Conservation (phyloP, 2,113 vertebrate species). For the Pimephales promelas region DNA sequence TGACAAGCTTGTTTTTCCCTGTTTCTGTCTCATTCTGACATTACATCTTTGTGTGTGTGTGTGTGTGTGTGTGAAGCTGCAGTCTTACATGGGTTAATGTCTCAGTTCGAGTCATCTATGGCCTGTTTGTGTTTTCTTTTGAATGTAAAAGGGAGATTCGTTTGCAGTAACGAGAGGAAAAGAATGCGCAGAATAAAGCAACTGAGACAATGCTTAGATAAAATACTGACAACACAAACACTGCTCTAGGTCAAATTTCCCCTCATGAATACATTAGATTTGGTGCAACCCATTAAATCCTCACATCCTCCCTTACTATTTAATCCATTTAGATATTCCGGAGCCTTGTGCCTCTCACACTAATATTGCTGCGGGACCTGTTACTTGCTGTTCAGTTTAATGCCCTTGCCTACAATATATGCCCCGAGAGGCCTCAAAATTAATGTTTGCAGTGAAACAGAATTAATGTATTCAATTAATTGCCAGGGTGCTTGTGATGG, state of each 20-base stretch:
- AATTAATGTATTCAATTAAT: constrained; percentile 57
- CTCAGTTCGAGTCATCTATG: constrained; percentile 18
- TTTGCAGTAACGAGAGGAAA: background rate
- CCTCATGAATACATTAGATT: constrained; percentile 1
- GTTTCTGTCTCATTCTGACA: constrained; percentile 61
- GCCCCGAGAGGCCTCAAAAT: constrained; percentile 54
- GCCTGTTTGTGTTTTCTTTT: constrained; percentile 14
- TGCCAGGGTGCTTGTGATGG: constrained; percentile 46
- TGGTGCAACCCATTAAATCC: background rate
- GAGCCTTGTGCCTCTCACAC: background rate
- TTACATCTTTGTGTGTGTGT: constrained; percentile 58
- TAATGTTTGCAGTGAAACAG: constrained; percentile 44
- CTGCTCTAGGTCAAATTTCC: background rate
- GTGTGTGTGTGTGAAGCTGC: constrained; percentile 64
- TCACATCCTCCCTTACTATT: background rate
- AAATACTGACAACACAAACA: constrained; percentile 31
- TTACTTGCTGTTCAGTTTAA: constrained; percentile 18
- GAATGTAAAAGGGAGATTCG: background rate
- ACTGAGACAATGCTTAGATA: background rate
- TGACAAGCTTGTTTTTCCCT: constrained; percentile 79
- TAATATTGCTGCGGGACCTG: constrained; percentile 7
- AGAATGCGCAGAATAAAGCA: background rate
- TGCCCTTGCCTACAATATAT: constrained; percentile 36
- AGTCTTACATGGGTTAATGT: constrained; percentile 29
- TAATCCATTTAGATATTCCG: background rate